These are phyloP conservation scores for Lasiommata megera DNA, from an alignment of 2,888 invertebrate genomes.

Conservation along the genomic window DNA sequence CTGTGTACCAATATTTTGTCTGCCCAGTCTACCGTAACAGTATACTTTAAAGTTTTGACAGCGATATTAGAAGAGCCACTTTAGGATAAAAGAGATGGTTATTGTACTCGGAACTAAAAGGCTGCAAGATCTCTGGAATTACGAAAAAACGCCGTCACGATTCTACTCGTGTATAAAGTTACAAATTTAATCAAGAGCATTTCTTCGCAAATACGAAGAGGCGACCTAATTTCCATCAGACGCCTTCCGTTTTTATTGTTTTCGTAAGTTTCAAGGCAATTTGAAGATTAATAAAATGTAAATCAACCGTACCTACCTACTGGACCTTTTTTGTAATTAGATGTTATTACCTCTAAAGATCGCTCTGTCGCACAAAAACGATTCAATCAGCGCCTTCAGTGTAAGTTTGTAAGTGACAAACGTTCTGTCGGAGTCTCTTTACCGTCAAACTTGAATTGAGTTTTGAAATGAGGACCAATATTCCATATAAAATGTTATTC, in stretches of 20 bases:
- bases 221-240: conserved; percentile 20
- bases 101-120: not conserved
- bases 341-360: not conserved
- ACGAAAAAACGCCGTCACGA: conserved; percentile 10
- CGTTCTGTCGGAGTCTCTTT: too few species aligned
- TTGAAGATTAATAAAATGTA: conserved; percentile 19
- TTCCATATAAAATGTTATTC: too few species aligned
- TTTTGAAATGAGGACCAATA: too few species aligned
- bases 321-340: not conserved
- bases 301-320: conserved; percentile 11
- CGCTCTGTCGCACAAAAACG: not conserved
- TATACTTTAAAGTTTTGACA: not conserved
- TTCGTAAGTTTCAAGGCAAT: conserved; percentile 17
- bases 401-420: too few species aligned
- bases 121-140: conserved; percentile 3
- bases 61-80: not conserved
- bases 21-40: not conserved
- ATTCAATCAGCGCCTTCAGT: not conserved
- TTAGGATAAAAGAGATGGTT: not conserved
- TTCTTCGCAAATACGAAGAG: conserved; percentile 19
- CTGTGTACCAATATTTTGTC: too few species aligned
- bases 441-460: too few species aligned
- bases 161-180: conserved; percentile 14
- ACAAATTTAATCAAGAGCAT: conserved; percentile 20
- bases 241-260: conserved; percentile 18